Conservation (phyloP, 1,140 invertebrate species). For the Megalopta genalis region DNA sequence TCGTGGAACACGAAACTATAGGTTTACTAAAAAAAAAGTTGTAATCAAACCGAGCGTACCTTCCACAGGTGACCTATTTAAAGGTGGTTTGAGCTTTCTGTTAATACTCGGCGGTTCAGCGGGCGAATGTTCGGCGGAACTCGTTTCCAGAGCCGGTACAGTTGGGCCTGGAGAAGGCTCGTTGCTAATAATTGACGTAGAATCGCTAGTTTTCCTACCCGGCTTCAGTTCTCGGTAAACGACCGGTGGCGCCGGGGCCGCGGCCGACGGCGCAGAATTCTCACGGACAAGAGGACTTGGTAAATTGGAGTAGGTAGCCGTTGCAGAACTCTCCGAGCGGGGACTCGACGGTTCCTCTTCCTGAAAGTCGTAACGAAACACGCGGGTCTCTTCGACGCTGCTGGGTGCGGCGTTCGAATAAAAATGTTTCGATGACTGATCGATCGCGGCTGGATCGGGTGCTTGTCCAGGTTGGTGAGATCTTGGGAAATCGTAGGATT, state of each 20-base stretch:
- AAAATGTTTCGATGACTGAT: slow-evolving; percentile 81
- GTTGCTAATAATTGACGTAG: slow-evolving; percentile 77
- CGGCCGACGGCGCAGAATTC: slow-evolving; percentile 67
- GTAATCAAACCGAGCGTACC: slow-evolving; percentile 53
- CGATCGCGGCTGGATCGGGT: slow-evolving; percentile 63
- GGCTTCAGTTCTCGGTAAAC: slow-evolving; percentile 89
- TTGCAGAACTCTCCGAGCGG: slow-evolving; percentile 79
- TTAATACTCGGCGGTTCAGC: slow-evolving; percentile 81
- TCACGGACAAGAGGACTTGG: slow-evolving; percentile 81
- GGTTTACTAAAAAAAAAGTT: not conserved
- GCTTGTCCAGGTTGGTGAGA: slow-evolving; percentile 82
- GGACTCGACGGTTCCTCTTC: slow-evolving; percentile 82
- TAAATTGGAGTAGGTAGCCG: slow-evolving; percentile 82
- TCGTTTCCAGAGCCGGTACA: slow-evolving; percentile 62
- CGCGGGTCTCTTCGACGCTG: slow-evolving; percentile 79
- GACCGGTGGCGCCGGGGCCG: slow-evolving; percentile 82
- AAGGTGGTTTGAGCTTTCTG: slow-evolving; percentile 80
- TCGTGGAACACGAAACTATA: not conserved
- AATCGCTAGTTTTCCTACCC: slow-evolving; percentile 83
- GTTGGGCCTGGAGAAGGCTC: slow-evolving; percentile 76
- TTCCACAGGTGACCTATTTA: slow-evolving; percentile 71
- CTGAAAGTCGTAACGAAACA: slow-evolving; percentile 83
- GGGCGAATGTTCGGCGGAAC: slow-evolving; percentile 75
- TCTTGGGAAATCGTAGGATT: slow-evolving; percentile 87
- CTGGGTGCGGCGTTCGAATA: slow-evolving; percentile 87